phyloP scores from a whole-genome alignment of 2,113 vertebrate species.

The Brevimyrus niger region DNA sequence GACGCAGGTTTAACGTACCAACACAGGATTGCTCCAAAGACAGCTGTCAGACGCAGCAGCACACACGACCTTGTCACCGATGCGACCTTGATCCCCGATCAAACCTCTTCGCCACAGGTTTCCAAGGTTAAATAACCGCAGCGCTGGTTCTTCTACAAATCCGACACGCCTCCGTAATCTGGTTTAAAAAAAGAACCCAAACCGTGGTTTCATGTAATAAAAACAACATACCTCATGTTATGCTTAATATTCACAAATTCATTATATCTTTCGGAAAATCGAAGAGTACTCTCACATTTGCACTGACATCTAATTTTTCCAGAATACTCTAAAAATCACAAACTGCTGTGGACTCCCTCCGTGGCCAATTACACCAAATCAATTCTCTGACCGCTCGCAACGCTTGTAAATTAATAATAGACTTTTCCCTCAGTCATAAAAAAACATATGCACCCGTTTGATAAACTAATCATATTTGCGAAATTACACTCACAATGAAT shows the following conservation, averaged over 20 bases:
- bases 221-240: conserved; percentile 52
- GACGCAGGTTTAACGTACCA: background rate
- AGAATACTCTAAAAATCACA: conserved; percentile 67
- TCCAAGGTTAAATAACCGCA: background rate
- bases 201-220: conserved; percentile 56
- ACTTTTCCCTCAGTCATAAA: conserved; percentile 46
- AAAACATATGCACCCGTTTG: conserved; percentile 64
- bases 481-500: conserved; percentile 66
- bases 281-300: conserved; percentile 72
- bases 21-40: background rate
- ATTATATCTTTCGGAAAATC: conserved; percentile 72
- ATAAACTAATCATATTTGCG: conserved; percentile 66
- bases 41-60: background rate
- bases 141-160: background rate
- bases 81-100: background rate
- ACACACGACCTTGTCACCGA: background rate
- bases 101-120: background rate
- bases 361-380: conserved; percentile 73
- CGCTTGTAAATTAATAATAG: conserved; percentile 70
- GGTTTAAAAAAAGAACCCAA: conserved; percentile 37
- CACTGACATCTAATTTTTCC: conserved; percentile 75
- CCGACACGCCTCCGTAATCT: conserved; percentile 51
- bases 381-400: conserved; percentile 68
- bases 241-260: conserved; percentile 68
- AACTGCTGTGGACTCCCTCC: conserved; percentile 68